Evolutionary conservation across 2,888 invertebrate species (phyloP).

Genomic region (Crematogaster levior): DNA sequence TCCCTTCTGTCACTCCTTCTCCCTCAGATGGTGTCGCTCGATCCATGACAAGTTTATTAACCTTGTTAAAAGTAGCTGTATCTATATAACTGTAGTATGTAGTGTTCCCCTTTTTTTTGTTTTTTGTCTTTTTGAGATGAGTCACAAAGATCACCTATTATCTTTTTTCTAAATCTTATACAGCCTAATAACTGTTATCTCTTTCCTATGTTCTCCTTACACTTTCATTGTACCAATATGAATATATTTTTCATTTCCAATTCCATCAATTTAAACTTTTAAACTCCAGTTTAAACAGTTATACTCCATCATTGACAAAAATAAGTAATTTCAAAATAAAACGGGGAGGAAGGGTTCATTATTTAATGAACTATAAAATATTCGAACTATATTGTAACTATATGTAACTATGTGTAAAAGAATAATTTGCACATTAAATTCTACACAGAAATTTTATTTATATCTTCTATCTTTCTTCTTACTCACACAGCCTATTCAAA

Average conservation of each 20-base stretch:
- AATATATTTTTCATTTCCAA: background rate
- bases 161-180: no score
- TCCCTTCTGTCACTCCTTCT: no score
- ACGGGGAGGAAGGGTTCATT: no score
- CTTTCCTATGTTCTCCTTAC: constrained; percentile 27
- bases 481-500: background rate
- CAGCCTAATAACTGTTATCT: no score
- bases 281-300: no score
- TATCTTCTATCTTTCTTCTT: no score
- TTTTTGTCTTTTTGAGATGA: constrained; percentile 54
- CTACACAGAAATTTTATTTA: no score
- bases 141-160: background rate
- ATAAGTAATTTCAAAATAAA: background rate
- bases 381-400: no score
- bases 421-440: no score
- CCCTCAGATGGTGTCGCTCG: constrained; percentile 56
- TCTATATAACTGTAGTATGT: constrained; percentile 30
- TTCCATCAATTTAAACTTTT: background rate
- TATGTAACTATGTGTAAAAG: no score
- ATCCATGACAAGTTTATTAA: constrained; percentile 77
- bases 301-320: background rate
- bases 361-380: no score
- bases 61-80: constrained; percentile 78
- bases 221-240: background rate
- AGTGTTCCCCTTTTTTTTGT: constrained; percentile 50